Evolutionary conservation across 2,797 vertebrate species (phyloP).

Genomic region (Chloroceryle inda): DNA sequence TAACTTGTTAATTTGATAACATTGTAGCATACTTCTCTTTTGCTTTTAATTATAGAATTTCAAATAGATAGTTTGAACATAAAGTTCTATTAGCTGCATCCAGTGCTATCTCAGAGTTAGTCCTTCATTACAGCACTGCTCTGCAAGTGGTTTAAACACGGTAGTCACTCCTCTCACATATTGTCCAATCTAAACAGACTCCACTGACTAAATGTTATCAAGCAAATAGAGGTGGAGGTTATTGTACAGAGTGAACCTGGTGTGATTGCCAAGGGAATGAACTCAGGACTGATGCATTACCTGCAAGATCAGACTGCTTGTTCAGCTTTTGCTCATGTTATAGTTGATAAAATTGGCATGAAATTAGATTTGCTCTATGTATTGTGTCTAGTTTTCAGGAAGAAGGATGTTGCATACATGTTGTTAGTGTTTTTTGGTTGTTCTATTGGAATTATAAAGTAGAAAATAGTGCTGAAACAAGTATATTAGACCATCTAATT

Average conservation of each 20-base stretch:
- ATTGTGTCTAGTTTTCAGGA: not conserved
- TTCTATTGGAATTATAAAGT: not conserved
- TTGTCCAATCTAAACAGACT: not conserved
- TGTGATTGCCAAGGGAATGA: not conserved
- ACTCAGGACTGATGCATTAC: not conserved
- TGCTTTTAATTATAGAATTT: not conserved
- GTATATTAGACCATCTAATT: not conserved
- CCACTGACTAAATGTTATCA: not conserved
- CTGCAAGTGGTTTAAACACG: not conserved
- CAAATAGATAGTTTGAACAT: not conserved
- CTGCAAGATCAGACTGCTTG: not conserved
- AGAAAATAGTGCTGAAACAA: not conserved
- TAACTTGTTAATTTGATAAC: not conserved
- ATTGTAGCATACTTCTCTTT: not conserved
- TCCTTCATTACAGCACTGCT: not conserved
- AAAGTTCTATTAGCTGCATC: not conserved
- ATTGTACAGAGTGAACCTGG: not conserved
- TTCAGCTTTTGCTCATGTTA: not conserved
- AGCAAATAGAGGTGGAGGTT: not conserved
- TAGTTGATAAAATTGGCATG: not conserved
- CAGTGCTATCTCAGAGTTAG: not conserved
- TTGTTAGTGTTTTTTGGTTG: not conserved
- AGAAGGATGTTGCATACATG: not conserved
- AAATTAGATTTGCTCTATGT: not conserved
- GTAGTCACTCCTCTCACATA: not conserved